A percentile compares a stretch with the other conserved stretches of the same genome.
Conservation (phyloP, 2,888 invertebrate species). For the Drosophila leonis region DNA sequence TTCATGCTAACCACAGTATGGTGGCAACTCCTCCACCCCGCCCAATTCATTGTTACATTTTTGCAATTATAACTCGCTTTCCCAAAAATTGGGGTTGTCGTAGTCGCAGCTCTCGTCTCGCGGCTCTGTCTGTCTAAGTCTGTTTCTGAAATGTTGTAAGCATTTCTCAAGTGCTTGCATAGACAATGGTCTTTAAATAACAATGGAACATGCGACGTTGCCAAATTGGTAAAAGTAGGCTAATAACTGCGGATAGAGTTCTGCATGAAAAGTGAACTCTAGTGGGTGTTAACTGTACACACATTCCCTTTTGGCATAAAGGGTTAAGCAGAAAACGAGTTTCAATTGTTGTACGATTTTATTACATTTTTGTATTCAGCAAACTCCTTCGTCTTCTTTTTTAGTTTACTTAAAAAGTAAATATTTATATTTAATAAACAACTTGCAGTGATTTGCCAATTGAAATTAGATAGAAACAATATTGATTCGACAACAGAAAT, state of each 20-base stretch:
- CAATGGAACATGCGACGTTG: conserved; percentile 54
- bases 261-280: conserved; percentile 8
- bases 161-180: conserved; percentile 57
- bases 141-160: conserved; percentile 68
- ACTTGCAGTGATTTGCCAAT: neutral
- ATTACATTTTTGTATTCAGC: neutral
- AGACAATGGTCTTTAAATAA: conserved; percentile 55
- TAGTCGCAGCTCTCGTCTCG: conserved; percentile 24
- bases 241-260: conserved; percentile 59
- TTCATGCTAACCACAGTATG: conserved; percentile 57
- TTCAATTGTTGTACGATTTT: neutral
- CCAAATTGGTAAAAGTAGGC: conserved; percentile 62
- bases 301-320: neutral
- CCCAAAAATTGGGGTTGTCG: conserved; percentile 48
- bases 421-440: neutral
- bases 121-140: conserved; percentile 21
- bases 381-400: neutral
- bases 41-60: conserved; percentile 56
- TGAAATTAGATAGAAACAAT: neutral
- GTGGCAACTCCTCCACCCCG: neutral
- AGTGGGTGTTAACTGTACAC: neutral
- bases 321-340: neutral
- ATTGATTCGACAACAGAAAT: neutral
- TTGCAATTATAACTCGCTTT: conserved; percentile 67
- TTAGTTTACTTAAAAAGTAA: neutral